A percentile compares a stretch with the other conserved stretches of the same genome.
Conservation (phyloP, 2,113 vertebrate genomes). For the Eonycteris spelaea region DNA sequence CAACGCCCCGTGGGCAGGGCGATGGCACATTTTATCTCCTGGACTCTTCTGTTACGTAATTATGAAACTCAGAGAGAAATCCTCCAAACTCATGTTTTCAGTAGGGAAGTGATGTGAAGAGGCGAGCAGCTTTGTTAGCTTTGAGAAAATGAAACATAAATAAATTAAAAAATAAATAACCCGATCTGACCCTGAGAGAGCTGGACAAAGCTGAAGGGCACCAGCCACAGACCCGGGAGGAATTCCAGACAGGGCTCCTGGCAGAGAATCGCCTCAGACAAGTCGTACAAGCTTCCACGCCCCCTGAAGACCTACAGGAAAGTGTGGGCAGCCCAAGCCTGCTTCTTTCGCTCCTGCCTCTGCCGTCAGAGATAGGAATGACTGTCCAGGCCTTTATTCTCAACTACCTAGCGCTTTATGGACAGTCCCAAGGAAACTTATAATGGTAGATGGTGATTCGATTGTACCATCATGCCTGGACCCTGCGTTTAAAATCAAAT, state of each 20-base stretch:
- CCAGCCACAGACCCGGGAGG: background rate
- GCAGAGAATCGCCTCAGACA: background rate
- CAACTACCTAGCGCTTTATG: background rate
- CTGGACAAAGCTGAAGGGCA: no score
- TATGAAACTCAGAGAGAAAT: no score
- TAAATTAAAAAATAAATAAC: background rate
- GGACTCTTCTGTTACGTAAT: no score
- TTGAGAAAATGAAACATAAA: background rate
- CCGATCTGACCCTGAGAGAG: background rate
- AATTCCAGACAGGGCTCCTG: background rate
- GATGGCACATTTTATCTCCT: no score
- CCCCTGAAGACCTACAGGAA: background rate
- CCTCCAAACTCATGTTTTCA: no score
- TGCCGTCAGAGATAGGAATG: background rate
- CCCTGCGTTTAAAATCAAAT: background rate
- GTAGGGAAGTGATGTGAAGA: background rate
- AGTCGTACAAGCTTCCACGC: background rate
- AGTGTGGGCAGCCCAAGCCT: background rate
- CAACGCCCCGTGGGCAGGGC: no score
- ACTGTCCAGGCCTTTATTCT: background rate
- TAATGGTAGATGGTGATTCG: background rate
- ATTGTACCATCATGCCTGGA: fast-evolving
- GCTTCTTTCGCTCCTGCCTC: background rate
- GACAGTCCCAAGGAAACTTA: background rate
- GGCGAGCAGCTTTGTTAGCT: background rate